Percentiles rank a stretch among this genome's conserved stretches.
phyloP scores from a whole-genome alignment of 2,797 vertebrate genomes.

The Capromys pilorides region DNA sequence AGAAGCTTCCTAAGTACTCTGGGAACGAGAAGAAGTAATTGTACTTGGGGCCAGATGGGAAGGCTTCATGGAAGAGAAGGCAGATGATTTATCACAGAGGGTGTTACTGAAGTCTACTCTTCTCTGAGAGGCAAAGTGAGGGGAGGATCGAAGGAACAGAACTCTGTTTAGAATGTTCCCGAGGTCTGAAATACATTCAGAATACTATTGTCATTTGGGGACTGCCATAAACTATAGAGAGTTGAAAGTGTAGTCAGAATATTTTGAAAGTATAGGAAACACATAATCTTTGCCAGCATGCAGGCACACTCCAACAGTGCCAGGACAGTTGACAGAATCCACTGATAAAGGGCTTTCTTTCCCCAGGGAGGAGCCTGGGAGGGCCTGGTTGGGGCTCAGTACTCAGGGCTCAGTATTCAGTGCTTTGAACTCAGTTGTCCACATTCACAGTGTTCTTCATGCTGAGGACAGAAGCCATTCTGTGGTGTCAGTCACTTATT shows the following conservation, averaged over 20 bases:
- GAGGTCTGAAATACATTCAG: not conserved
- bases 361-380: not conserved
- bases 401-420: not conserved
- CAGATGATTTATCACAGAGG: not conserved
- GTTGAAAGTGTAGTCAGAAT: slow-evolving; percentile 6
- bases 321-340: not conserved
- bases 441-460: not conserved
- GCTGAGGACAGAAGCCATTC: not conserved
- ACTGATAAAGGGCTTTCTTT: not conserved
- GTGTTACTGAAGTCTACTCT: not conserved
- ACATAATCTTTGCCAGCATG: not conserved
- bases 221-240: not conserved
- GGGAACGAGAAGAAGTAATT: not conserved
- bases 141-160: not conserved
- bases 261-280: slow-evolving; percentile 2
- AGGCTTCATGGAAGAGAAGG: not conserved
- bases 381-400: not conserved
- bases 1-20: not conserved
- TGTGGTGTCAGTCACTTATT: not conserved
- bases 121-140: not conserved
- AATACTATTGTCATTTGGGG: not conserved
- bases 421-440: not conserved
- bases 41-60: not conserved
- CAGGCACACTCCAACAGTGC: not conserved
- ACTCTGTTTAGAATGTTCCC: not conserved